Evolutionary conservation across 2,113 vertebrate genomes (phyloP), one percentile per base, ranked within the genome.

Genomic region (Equus przewalskii): DNA sequence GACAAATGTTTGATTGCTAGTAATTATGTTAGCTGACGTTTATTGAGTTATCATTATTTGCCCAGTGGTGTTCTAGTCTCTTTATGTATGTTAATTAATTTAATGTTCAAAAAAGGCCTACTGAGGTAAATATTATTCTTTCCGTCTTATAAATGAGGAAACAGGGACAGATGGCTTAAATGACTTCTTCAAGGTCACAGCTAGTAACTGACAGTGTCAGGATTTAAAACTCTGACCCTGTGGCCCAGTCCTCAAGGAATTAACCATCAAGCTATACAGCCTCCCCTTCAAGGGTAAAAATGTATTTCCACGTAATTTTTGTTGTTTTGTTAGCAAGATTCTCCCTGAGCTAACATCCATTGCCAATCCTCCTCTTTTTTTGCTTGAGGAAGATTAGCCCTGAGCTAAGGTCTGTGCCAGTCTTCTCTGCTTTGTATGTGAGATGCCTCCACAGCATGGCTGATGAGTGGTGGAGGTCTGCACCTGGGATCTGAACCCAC

Each of bases 41-140:
- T 96, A 82, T 28, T 84, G 54, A 64, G 67, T 73, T 67, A 2
- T 67, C 62, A 33, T 54, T 89, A 24, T 76, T 90, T 97, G 10
- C 46, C n/a, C 65, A 46, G 22, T 75, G 14, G 41, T 83, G 1
- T 30, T 91, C 60, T 67, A 49, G 64, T 88, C n/a, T 95, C 36
- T 94, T 75, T 95, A 9, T 73, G 51, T 85, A 28, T 79, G 8
- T 70, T 70, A 78, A 94, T 85, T 96, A 26, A 88, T 81, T 44
- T 95, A 12, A 67, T 91, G 6, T 69, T 93, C 19, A n/a, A 18
- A 56, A 67, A 94, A 82, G 51, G 13, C 4, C 64, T 84, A 13
- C 19, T 80, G 76, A 83, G 30, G 11, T 93, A n/a, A 79, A 56
- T 76, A 80, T 54, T 87, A 14, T 58, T 88, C 12, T 72, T 33